Percentiles rank a stretch among this genome's conserved stretches.
These are phyloP conservation scores for Girardinichthys multiradiatus DNA, from an alignment of 2,113 vertebrate species.

Conservation along the genomic window DNA sequence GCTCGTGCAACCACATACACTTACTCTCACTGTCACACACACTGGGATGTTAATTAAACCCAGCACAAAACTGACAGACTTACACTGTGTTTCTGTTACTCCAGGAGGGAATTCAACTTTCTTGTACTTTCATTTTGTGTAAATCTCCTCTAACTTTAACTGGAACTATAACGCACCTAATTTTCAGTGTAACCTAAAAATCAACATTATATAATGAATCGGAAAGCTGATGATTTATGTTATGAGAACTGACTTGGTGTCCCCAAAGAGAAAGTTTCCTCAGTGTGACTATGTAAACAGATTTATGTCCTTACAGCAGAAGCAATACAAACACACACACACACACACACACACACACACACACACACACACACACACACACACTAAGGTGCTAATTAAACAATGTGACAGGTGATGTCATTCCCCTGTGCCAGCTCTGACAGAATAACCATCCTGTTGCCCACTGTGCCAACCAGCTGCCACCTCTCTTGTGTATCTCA, in stretches of 20 bases:
- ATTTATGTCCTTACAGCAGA: background rate
- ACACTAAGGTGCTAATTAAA: constrained; percentile 75
- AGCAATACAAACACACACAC: background rate
- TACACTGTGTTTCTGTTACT: background rate
- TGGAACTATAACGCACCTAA: background rate
- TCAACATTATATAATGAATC: background rate
- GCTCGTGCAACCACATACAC: background rate
- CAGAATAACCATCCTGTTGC: constrained; percentile 50
- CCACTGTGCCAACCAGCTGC: constrained; percentile 73
- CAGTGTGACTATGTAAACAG: background rate
- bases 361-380: background rate
- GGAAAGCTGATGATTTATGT: background rate
- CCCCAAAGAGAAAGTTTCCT: background rate
- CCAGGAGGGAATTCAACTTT: background rate
- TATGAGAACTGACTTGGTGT: background rate
- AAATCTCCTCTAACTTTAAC: background rate
- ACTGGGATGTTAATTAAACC: constrained; percentile 48
- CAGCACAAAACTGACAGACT: constrained; percentile 11
- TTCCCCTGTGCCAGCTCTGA: constrained; percentile 60
- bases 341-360: constrained; percentile 14
- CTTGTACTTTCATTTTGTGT: background rate
- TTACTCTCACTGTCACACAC: constrained; percentile 1
- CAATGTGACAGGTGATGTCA: constrained; percentile 75
- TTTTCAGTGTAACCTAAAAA: background rate
- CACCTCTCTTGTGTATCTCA: constrained; percentile 28